Conservation (phyloP, 2,113 vertebrate genomes). For the Fregetta grallaria region DNA sequence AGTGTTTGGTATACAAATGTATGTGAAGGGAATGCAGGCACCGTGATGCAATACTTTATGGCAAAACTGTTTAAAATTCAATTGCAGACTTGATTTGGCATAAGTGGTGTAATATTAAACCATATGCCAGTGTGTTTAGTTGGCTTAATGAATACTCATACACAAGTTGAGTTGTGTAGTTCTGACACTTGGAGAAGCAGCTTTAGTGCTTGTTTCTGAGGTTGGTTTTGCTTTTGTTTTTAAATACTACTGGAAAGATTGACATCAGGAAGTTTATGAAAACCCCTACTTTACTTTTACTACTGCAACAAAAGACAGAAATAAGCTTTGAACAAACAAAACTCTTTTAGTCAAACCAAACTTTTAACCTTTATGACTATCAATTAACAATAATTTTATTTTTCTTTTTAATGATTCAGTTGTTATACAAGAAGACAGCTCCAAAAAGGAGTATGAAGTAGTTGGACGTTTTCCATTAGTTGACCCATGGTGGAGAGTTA, state of each 20-base stretch:
- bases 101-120: neutral
- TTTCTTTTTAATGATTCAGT: constrained; percentile 63
- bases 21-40: neutral
- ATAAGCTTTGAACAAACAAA: neutral
- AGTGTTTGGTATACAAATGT: neutral
- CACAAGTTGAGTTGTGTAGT: neutral
- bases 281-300: neutral
- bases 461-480: constrained; percentile 76
- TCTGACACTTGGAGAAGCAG: neutral
- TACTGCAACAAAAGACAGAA: neutral
- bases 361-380: neutral
- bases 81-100: neutral
- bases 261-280: neutral
- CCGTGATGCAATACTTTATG: fast-evolving
- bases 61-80: neutral
- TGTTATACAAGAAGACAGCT: constrained; percentile 64
- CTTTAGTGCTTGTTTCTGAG: neutral
- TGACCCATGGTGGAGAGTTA: constrained; percentile 82
- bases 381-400: neutral
- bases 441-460: constrained; percentile 41
- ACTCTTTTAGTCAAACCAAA: neutral
- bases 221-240: neutral
- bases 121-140: neutral
- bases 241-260: neutral
- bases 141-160: neutral